These are phyloP conservation scores for Phalacrocorax pelagicus DNA, from an alignment of 2,113 vertebrate species.

Conservation along the genomic window DNA sequence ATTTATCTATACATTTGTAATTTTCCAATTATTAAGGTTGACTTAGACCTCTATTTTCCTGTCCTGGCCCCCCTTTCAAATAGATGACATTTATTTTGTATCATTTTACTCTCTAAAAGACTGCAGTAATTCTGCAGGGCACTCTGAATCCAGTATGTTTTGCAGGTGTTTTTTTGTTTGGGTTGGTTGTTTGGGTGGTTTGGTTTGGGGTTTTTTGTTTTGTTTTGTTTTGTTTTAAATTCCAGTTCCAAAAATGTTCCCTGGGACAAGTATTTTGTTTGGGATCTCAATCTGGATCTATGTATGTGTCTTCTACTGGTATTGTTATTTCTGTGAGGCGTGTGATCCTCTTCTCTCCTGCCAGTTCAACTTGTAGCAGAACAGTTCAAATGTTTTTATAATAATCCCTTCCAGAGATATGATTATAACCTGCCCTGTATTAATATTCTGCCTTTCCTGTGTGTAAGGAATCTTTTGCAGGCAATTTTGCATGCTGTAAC, in stretches of 20 bases:
- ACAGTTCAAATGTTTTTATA: neutral
- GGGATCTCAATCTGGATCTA: neutral
- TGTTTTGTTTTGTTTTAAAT: neutral
- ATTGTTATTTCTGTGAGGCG: neutral
- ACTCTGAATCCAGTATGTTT: accelerated
- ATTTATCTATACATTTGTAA: neutral
- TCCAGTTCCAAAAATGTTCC: neutral
- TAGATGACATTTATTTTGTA: neutral
- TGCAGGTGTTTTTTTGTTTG: neutral
- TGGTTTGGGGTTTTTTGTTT: too few species aligned
- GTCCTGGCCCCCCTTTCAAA: neutral
- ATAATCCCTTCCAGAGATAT: neutral
- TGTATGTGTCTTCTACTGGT: neutral
- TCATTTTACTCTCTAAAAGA: neutral
- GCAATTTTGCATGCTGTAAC: neutral
- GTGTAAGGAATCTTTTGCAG: neutral
- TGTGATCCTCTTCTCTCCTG: neutral
- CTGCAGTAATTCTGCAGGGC: neutral
- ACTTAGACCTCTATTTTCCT: neutral
- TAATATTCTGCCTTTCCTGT: neutral
- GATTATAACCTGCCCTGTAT: neutral
- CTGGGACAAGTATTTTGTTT: neutral
- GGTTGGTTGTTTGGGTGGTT: too few species aligned
- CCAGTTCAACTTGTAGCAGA: neutral
- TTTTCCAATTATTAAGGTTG: neutral